Base-by-base conservation (phyloP, 2,888 invertebrate species). In the Drosophila testacea region DNA sequence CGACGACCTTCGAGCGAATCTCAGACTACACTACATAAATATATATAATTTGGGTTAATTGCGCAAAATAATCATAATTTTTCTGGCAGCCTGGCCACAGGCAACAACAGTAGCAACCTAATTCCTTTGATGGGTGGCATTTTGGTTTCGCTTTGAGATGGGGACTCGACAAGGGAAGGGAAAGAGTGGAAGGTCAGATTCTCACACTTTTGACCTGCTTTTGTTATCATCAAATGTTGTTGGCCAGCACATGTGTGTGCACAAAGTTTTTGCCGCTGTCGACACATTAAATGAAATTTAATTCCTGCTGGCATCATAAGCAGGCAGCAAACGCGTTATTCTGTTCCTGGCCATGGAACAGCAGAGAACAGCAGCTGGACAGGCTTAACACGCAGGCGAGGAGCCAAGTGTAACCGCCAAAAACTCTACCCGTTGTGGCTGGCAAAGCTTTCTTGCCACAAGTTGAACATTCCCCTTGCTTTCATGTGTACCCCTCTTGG, bases 251-350 rank as follows among this genome's bases (percentile, higher is more conserved):
- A 64, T 71, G 75, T 79, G 83, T 83, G 71, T 82, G 85, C 50
- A 69, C 48, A 83, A 86, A 83, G 74, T 77, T 83, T 83, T 83
- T 76, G 88, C 51, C 55, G 67, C 48, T 56, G 77, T 79, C 80
- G 77, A 72, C 83, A 86, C 87, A 83, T 83, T 83, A 83, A 83
- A 83, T 86, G 89, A 83, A 83, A 83, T 88, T 88, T 83, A 83
- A 83, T 88, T 88, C 89, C 81, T 77, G 78, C 66, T 71, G 88
- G 84, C 88, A 73, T 78, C 88, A 82, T 87, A 82, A 82, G 86
- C 88, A 88, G 83, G 32, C 47, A 27, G 27, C 44, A 34, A 44
- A 4, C 38, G 27, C 42, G 39, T 44, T 41, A 55, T 48, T 44
- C 36, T 41, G 50, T 48, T 44, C 36, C 41, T 30, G 54, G 30